Base-by-base conservation (phyloP, 2,797 vertebrate species). In the Propithecus deckenii region DNA sequence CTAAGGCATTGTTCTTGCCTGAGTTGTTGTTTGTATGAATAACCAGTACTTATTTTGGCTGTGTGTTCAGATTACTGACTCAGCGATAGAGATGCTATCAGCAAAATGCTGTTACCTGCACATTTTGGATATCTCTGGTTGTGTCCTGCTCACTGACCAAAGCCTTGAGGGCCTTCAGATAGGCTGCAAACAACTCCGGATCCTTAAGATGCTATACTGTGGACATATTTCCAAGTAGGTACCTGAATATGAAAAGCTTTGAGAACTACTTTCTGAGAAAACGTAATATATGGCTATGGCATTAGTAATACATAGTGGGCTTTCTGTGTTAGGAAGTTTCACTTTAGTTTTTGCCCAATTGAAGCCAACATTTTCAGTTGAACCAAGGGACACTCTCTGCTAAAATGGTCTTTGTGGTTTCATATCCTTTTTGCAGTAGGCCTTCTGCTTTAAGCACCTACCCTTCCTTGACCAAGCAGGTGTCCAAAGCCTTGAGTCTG, bases 81-180 rank as follows among this genome's bases (percentile, higher is more conserved):
- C 93, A 76, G 98, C 97, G 0, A 94, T 99, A 86, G 98, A 99
- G 90, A 98, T 98, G 50, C 97, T 99, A 97, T 98, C 99, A 1
- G 98, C 97, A 74, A 98, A 98, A 89, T 99, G 99, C 97, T 97
- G 59, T 97, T 99, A 98, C 91, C 98, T 99, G 90, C 98, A 96
- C 74, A 98, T 99, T 95, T 98, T 99, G 88, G 99, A 99, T 50
- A 96, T 99, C 95, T 99, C 98, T 4, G 98, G 99, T 76, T 99
- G 99, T 63, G 28, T 98, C 95, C 98, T 97, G 79, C 98, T 99
- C 93, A 99, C 99, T 28, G 99, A 99, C 96, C 98, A 97, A 95
- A 95, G 97, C 32, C 84, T 98, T 67, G 97, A 91, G 50, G 93
- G 97, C 80, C 98, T 99, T 38, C 96, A 98, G 92, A 99, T 97